Conservation (phyloP, 2,113 vertebrate genomes). For the Porphyrio hochstetteri region DNA sequence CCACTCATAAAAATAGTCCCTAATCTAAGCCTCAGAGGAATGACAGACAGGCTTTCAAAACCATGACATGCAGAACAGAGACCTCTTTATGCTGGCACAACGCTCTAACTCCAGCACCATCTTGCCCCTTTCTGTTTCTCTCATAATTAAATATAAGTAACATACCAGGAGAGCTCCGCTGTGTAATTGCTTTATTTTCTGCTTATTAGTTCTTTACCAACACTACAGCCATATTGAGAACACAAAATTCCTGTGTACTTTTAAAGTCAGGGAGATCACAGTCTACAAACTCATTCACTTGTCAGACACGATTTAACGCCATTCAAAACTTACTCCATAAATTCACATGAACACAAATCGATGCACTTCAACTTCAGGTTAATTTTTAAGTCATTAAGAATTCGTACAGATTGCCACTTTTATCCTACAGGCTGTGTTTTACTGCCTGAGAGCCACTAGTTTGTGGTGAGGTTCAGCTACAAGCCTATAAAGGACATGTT, state of each 20-base stretch:
- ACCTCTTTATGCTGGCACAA: background rate
- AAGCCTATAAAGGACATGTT: constrained; percentile 26
- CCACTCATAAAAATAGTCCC: background rate
- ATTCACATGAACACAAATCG: constrained; percentile 73
- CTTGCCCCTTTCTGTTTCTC: constrained; percentile 55
- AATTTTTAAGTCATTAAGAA: background rate
- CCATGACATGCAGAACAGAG: background rate
- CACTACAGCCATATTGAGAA: constrained; percentile 81
- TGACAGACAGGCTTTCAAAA: background rate
- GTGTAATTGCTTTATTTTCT: constrained; percentile 83
- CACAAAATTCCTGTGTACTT: constrained; percentile 78
- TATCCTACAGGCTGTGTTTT: constrained; percentile 10
- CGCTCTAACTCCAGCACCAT: background rate
- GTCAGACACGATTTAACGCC: constrained; percentile 75
- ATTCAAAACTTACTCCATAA: constrained; percentile 76
- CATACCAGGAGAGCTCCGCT: constrained; percentile 77
- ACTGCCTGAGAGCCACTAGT: constrained; percentile 28
- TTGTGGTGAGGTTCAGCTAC: constrained; percentile 48
- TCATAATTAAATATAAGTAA: constrained; percentile 50
- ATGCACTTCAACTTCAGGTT: constrained; percentile 64
- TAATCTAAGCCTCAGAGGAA: background rate
- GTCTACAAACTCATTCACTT: constrained; percentile 80
- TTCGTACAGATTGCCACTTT: constrained; percentile 52
- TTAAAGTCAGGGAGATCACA: constrained; percentile 74
- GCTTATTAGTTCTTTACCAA: constrained; percentile 81